These are phyloP conservation scores for Lamprologus speciosus DNA, from an alignment of 2,113 vertebrate genomes.

Conservation along the genomic window DNA sequence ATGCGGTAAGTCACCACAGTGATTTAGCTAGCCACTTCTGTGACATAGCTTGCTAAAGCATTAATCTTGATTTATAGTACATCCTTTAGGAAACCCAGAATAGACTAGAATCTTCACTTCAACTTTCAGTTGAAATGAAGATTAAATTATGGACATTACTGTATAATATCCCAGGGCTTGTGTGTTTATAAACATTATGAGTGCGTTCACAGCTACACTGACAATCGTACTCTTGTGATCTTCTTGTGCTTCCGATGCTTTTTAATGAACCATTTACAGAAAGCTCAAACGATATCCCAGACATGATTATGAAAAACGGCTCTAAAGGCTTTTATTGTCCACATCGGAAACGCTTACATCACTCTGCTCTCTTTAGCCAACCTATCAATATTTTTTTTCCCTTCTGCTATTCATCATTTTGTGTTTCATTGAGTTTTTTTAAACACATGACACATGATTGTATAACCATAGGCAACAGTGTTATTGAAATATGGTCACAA, in stretches of 20 bases:
- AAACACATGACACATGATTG: background rate
- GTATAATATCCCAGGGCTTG: background rate
- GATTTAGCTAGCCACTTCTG: background rate
- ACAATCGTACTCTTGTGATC: slow-evolving; percentile 25
- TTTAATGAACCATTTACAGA: slow-evolving; percentile 75
- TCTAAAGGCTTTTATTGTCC: slow-evolving; percentile 51
- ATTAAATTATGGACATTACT: background rate
- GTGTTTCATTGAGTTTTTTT: background rate
- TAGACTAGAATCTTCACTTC: background rate
- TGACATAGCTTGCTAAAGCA: background rate
- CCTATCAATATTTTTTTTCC: background rate
- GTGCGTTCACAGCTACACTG: background rate
- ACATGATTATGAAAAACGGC: slow-evolving; percentile 70
- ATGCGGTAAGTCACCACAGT: background rate
- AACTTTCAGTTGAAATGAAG: background rate
- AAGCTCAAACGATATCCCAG: slow-evolving; percentile 70
- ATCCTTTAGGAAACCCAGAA: background rate
- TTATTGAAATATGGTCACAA: background rate
- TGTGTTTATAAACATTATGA: background rate
- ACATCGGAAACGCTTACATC: slow-evolving; percentile 20
- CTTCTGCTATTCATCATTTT: background rate
- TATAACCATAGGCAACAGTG: background rate
- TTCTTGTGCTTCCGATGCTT: slow-evolving; percentile 33
- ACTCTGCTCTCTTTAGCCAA: background rate
- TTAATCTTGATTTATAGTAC: background rate